Evolutionary conservation across 2,113 vertebrate species (phyloP), one percentile per base, ranked within the genome.

Genomic region (Indicator maculatus): DNA sequence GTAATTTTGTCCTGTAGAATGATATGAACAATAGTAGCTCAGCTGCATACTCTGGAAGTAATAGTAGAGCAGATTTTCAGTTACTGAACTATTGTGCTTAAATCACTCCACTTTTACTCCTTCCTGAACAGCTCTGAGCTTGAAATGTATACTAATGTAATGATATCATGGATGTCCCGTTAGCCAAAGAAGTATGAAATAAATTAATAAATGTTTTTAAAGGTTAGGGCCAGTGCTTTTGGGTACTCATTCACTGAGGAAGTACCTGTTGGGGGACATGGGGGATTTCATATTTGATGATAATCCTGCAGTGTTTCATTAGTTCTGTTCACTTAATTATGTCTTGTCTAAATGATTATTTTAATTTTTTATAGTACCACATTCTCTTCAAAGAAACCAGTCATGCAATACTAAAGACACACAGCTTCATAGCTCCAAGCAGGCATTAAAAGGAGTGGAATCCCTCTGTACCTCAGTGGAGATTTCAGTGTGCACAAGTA

Each of bases 321-420:
- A 93, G 73, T 76, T 86, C 87, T 93, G 86, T 95, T 95, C 94
- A 93, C 58, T 93, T 97, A 94, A 96, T 97, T 95, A 93, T 88
- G 85, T 73, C 93, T 93, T 94, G 87, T 94, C 93, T 93, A 95
- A 96, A 93, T 89, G 94, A 96, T 90, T 63, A 26, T 53, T 93
- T 95, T 53, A 94, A 91, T 90, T 90, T 94, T 96, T 96, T 69
- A 95, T 72, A 80, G 76, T 66, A 71, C 28, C 50, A 90, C 79
- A 83, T 78, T 94, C 70, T 78, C 53, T 90, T 90, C 92, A 84
- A 89, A 89, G 86, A 76, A 92, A 63, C 39, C 73, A 92, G 86
- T 90, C 94, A 90, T 88, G 90, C 90, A 88, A 9, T 38, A 69
- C 77, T 90, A 77, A 94, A 91, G 89, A 64, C 87, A 90, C 47